phyloP scores from a whole-genome alignment of 2,113 vertebrate genomes.

The Athene noctua region DNA sequence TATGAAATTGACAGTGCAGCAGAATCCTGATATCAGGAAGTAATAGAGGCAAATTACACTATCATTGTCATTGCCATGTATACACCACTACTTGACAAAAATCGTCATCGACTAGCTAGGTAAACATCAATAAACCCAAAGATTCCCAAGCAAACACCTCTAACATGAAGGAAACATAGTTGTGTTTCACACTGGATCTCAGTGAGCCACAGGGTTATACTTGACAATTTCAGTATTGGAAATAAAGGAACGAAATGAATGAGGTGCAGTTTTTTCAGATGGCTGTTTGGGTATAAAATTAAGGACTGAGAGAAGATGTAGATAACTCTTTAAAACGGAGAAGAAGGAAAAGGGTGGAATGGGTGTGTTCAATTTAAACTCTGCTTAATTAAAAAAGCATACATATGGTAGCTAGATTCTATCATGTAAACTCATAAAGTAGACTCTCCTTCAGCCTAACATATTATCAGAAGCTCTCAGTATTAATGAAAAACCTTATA shows the following conservation, averaged over 20 bases:
- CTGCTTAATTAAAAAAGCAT: constrained; percentile 11
- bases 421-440: neutral
- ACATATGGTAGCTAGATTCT: neutral
- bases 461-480: neutral
- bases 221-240: neutral
- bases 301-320: neutral
- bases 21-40: constrained; percentile 62
- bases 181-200: neutral
- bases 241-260: constrained; percentile 28
- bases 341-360: neutral
- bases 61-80: constrained; percentile 49
- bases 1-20: constrained; percentile 64
- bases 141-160: neutral
- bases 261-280: constrained; percentile 6
- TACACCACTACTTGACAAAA: constrained; percentile 29
- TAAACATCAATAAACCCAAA: constrained; percentile 35
- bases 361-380: constrained; percentile 6
- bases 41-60: constrained; percentile 59
- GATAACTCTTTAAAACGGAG: neutral
- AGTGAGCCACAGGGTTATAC: neutral
- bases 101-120: neutral
- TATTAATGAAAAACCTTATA: neutral
- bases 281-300: neutral
- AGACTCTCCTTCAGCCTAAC: neutral
- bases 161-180: neutral